Evolutionary conservation across 2,113 vertebrate genomes (phyloP).

Genomic region (Ploceus nigricollis): DNA sequence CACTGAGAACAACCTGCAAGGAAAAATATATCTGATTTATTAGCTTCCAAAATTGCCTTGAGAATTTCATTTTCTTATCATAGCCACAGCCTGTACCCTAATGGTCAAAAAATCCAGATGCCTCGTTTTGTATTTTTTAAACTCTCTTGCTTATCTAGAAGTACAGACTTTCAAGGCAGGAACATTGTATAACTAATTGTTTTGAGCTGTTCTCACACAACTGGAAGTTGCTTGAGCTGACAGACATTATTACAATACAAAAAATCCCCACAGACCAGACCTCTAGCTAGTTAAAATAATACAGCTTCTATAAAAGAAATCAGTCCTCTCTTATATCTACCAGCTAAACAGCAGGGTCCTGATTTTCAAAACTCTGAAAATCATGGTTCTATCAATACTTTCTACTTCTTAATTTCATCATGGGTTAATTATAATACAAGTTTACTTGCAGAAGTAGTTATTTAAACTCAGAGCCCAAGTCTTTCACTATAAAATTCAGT

Average conservation of each 20-base stretch:
- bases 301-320: background rate
- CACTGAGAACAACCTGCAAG: background rate
- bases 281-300: background rate
- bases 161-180: constrained; percentile 2
- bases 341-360: background rate
- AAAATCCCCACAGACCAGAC: background rate
- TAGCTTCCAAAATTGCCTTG: background rate
- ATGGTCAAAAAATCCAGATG: constrained; percentile 11
- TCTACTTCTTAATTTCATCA: background rate
- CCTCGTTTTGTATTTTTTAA: background rate
- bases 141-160: constrained; percentile 32
- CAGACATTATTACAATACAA: background rate
- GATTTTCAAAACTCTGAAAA: background rate
- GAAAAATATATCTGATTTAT: background rate
- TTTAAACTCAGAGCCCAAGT: background rate
- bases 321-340: background rate
- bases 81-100: background rate
- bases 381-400: background rate
- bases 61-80: background rate
- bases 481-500: background rate
- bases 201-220: constrained; percentile 25
- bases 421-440: background rate
- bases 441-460: background rate
- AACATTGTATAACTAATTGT: constrained; percentile 32
- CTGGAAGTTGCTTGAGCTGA: background rate